phyloP scores from a whole-genome alignment of 2,797 vertebrate genomes.

The Myotis planiceps region DNA sequence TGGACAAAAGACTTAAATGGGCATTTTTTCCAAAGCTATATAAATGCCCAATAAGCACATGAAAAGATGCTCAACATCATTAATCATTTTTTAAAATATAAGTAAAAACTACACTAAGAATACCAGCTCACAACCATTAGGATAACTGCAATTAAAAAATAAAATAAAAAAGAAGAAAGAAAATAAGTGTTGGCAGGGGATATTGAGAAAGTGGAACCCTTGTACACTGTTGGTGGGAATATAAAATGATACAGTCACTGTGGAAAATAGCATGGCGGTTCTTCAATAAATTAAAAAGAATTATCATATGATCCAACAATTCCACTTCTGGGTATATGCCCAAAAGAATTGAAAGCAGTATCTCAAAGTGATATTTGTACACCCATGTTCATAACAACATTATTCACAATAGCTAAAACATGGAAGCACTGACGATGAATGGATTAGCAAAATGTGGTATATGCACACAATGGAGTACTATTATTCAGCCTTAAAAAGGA shows the following conservation, averaged over 20 bases:
- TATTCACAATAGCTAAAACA: background rate
- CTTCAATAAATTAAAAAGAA: background rate
- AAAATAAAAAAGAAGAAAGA: background rate
- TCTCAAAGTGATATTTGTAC: background rate
- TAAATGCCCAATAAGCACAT: background rate
- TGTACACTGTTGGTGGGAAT: background rate
- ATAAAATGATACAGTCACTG: background rate
- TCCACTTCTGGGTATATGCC: background rate
- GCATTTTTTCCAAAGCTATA: background rate
- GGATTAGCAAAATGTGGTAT: no score
- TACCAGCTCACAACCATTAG: background rate
- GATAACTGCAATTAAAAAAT: background rate
- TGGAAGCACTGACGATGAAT: no score
- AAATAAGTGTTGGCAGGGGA: background rate
- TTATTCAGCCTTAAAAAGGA: no score
- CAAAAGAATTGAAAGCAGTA: background rate
- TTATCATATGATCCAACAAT: background rate
- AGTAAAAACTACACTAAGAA: background rate
- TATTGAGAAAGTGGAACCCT: background rate
- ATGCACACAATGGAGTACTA: no score
- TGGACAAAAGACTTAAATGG: background rate
- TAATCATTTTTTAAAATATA: background rate
- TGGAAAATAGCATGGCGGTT: background rate
- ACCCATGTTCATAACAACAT: background rate
- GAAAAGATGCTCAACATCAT: background rate